These are phyloP conservation scores for Eristalis tenax DNA, from an alignment of 2,888 invertebrate genomes.

Conservation along the genomic window DNA sequence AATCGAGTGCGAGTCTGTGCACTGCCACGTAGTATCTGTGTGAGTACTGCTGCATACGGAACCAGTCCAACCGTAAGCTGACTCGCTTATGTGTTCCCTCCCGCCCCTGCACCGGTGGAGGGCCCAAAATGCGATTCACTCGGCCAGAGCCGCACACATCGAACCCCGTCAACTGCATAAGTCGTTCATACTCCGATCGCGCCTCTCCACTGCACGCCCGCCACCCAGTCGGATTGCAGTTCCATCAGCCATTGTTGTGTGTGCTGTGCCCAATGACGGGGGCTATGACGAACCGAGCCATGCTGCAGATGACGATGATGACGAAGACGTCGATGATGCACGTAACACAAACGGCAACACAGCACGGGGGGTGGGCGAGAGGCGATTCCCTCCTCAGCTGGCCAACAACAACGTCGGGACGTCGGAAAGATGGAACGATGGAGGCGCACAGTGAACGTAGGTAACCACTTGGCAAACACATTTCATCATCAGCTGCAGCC, in stretches of 20 bases:
- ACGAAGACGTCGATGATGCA: slow-evolving; percentile 39
- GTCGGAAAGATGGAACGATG: neutral
- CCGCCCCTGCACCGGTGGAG: neutral
- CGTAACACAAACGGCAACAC: slow-evolving; percentile 14
- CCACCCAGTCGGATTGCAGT: neutral
- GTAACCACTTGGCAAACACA: slow-evolving; percentile 65
- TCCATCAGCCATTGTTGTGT: slow-evolving; percentile 34
- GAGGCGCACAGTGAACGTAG: slow-evolving; percentile 30
- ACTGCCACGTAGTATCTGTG: slow-evolving; percentile 51
- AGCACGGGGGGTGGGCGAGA: neutral
- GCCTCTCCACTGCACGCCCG: neutral
- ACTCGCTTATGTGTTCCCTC: neutral
- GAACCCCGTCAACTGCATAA: slow-evolving; percentile 58
- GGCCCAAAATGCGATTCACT: slow-evolving; percentile 50
- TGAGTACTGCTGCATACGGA: slow-evolving; percentile 43
- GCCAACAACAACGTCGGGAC: neutral
- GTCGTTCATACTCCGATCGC: slow-evolving; percentile 7
- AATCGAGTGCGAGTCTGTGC: neutral
- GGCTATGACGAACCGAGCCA: neutral
- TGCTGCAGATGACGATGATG: slow-evolving; percentile 23
- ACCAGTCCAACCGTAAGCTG: slow-evolving; percentile 54
- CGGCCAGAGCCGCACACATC: slow-evolving; percentile 56
- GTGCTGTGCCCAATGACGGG: slow-evolving; percentile 43
- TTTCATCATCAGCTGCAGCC: slow-evolving; percentile 62
- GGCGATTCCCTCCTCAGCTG: slow-evolving; percentile 55